These are phyloP conservation scores for Hemicentrotus pulcherrimus DNA, from an alignment of 35 echinoderm and acorn worm genomes.

Conservation along the genomic window DNA sequence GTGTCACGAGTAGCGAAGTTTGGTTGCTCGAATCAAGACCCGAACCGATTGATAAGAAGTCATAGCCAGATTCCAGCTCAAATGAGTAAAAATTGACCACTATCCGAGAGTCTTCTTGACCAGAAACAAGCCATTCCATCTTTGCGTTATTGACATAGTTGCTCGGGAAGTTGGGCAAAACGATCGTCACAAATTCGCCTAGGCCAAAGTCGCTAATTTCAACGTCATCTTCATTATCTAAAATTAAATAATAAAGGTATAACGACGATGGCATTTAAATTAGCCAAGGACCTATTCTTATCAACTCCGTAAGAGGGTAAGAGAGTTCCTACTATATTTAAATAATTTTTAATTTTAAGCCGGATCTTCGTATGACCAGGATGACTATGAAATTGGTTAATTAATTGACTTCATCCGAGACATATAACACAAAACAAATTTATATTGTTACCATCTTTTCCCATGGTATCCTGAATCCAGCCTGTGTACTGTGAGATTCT, in stretches of 20 bases:
- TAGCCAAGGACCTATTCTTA: no score
- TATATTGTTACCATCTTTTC: neutral
- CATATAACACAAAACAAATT: no score
- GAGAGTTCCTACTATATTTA: no score
- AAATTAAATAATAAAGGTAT: neutral
- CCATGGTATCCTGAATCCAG: conserved; percentile 37
- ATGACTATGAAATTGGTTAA: no score
- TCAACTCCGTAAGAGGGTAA: no score
- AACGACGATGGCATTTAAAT: no score
- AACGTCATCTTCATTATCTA: neutral
- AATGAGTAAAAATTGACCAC: conserved; percentile 12
- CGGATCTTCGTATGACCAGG: no score
- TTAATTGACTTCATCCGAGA: no score
- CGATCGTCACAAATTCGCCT: neutral
- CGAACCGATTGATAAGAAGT: neutral
- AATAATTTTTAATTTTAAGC: no score
- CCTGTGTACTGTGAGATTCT: conserved; percentile 52
- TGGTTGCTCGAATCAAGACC: neutral
- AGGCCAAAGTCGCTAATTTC: neutral
- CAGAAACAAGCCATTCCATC: conserved; percentile 11
- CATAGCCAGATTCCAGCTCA: neutral
- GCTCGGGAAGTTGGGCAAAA: neutral
- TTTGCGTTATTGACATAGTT: neutral
- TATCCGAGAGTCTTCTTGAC: neutral
- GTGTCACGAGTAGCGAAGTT: neutral